A percentile compares a stretch with the other conserved stretches of the same genome.
Conservation (phyloP, 1,140 invertebrate genomes). For the Sinella curviseta region DNA sequence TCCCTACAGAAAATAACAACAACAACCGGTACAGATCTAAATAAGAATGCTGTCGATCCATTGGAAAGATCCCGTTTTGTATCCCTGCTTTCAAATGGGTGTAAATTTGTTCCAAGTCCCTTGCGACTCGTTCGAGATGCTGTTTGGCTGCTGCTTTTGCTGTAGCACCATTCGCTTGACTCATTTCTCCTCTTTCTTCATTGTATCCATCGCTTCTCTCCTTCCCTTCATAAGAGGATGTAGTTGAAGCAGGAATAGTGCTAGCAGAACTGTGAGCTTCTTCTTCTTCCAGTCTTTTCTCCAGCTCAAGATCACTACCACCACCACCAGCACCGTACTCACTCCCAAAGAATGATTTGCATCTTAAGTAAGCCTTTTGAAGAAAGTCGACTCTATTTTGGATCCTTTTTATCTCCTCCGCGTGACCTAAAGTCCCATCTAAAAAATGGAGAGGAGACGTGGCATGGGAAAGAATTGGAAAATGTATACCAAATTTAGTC, state of each 20-base stretch:
- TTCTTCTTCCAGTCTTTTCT: neutral
- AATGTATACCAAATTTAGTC: neutral
- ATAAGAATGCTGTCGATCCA: constrained; percentile 96
- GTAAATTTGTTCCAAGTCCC: constrained; percentile 43
- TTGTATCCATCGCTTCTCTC: neutral
- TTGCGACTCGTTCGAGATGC: constrained; percentile 26
- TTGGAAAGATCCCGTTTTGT: constrained; percentile 88
- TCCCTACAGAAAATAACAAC: too few species aligned
- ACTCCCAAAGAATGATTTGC: constrained; percentile 40
- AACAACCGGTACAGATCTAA: too few species aligned
- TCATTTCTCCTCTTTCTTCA: too few species aligned
- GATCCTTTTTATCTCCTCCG: constrained; percentile 44
- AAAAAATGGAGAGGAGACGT: neutral
- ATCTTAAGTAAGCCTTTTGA: constrained; percentile 38
- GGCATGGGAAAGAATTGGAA: too few species aligned
- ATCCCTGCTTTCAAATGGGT: constrained; percentile 44
- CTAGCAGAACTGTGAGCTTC: neutral
- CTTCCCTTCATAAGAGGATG: neutral
- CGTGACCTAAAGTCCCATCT: constrained; percentile 36
- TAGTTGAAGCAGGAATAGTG: neutral
- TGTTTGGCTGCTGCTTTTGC: neutral
- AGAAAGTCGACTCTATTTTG: constrained; percentile 34
- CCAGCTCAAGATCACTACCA: neutral
- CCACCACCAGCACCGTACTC: neutral
- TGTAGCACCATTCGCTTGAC: neutral